A percentile compares a stretch with the other conserved stretches of the same genome.
Conservation (phyloP, 1,140 invertebrate species). For the Trachymyrmex cornetzi region DNA sequence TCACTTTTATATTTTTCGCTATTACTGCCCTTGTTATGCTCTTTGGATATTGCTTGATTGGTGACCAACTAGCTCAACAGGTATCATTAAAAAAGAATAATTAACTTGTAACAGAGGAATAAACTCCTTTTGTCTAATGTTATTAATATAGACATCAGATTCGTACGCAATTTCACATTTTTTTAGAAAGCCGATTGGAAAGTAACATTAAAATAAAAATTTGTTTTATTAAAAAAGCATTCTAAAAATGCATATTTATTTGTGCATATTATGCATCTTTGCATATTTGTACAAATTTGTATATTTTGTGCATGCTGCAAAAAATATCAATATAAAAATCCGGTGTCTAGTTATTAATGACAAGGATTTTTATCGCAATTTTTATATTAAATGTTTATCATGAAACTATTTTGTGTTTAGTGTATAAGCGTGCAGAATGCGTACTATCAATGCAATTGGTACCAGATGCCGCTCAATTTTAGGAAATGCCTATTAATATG, state of each 20-base stretch:
- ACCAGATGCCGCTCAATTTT: conserved; percentile 42
- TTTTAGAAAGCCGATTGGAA: too few relatives aligned
- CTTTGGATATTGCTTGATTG: conserved; percentile 73
- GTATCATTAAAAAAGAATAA: conserved; percentile 38
- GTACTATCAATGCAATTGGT: conserved; percentile 69
- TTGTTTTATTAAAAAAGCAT: too few relatives aligned
- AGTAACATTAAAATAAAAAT: too few relatives aligned
- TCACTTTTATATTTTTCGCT: conserved; percentile 59
- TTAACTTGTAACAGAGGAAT: neutral
- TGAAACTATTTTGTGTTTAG: conserved; percentile 32
- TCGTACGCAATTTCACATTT: too few relatives aligned
- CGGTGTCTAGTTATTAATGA: neutral
- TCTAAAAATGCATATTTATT: too few relatives aligned
- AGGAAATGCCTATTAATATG: conserved; percentile 51
- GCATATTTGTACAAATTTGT: too few relatives aligned
- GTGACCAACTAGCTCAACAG: conserved; percentile 71
- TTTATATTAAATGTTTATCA: neutral
- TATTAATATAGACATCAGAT: neutral
- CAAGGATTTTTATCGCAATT: neutral
- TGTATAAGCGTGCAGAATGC: conserved; percentile 50
- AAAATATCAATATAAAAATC: too few relatives aligned
- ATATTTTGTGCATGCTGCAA: too few relatives aligned
- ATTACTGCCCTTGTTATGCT: conserved; percentile 64
- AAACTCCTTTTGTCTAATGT: neutral
- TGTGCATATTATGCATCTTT: too few relatives aligned